These are phyloP conservation scores for Nothocercus julius DNA, from an alignment of 2,113 vertebrate species.

Conservation along the genomic window DNA sequence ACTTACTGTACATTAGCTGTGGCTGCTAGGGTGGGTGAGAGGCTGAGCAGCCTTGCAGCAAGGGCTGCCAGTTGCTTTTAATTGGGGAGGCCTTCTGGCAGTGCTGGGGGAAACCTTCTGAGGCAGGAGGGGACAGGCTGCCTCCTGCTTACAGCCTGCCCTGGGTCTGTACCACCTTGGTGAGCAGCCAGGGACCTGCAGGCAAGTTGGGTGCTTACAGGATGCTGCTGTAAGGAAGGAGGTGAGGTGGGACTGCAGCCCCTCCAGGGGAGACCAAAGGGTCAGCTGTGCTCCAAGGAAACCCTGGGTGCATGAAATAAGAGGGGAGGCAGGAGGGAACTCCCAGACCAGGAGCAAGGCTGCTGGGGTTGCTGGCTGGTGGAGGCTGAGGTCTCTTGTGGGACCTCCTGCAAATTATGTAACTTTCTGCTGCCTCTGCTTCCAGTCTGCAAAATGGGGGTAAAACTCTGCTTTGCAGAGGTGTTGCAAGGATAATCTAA, in stretches of 20 bases:
- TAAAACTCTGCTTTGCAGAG: background rate
- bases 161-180: background rate
- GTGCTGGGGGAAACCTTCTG: background rate
- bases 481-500: background rate
- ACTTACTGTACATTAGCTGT: background rate
- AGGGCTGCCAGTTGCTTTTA: background rate
- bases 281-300: fast-evolving
- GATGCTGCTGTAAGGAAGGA: background rate
- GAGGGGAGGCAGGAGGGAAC: background rate
- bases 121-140: background rate
- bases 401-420: fast-evolving
- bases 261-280: no score
- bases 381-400: background rate
- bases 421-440: background rate
- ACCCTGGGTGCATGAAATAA: fast-evolving
- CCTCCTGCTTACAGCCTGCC: fast-evolving
- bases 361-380: background rate
- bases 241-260: no score
- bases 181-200: background rate
- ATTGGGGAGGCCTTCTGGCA: background rate
- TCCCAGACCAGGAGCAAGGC: background rate
- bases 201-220: background rate
- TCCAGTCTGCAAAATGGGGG: background rate
- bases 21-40: background rate
- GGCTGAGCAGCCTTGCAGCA: background rate